Conservation (phyloP, 2,888 invertebrate genomes). For the Arctia plantaginis region DNA sequence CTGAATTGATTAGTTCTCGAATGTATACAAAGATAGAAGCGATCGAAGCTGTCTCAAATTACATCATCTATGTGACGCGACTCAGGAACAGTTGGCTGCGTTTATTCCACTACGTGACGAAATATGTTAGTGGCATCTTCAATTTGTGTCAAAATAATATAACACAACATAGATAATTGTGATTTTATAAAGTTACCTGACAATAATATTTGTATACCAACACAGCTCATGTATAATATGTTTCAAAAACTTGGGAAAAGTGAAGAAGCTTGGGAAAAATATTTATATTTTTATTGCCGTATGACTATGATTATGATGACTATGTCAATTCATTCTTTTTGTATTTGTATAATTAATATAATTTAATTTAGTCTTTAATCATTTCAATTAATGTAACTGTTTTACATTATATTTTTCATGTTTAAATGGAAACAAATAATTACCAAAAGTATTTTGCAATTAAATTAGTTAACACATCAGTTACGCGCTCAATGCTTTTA, state of each 20-base stretch:
- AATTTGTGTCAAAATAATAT: not conserved
- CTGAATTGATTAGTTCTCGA: constrained; percentile 43
- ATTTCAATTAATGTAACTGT: no score
- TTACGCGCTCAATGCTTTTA: no score
- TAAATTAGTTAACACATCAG: no score
- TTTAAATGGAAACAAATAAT: no score
- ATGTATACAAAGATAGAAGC: not conserved
- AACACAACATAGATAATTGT: not conserved
- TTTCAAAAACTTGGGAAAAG: not conserved
- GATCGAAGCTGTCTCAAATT: not conserved
- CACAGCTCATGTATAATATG: not conserved
- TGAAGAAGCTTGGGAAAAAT: not conserved
- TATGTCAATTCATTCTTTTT: no score
- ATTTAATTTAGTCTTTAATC: no score
- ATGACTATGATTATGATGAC: no score
- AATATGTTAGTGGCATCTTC: not conserved
- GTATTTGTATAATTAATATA: no score
- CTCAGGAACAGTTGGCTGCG: not conserved
- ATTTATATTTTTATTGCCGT: no score
- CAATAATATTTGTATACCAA: not conserved
- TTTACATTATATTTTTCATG: no score
- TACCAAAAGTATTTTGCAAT: no score
- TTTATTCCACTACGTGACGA: not conserved
- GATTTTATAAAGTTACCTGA: not conserved
- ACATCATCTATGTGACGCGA: not conserved